Base-by-base conservation (phyloP, 2,113 vertebrate genomes). In the Zingel zingel region DNA sequence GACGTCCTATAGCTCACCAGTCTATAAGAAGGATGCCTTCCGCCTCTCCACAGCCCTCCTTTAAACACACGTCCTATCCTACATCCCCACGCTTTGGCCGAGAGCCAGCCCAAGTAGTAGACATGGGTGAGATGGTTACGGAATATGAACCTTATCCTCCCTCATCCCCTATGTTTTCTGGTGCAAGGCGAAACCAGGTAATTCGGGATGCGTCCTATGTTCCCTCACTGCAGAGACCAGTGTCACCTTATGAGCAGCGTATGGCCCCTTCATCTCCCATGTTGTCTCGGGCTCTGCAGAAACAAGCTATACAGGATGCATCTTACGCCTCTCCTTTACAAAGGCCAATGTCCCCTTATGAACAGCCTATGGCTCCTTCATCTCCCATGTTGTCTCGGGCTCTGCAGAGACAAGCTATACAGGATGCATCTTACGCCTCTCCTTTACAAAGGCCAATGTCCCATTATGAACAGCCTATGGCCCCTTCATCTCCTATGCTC, bases 1-100 rank as follows among this genome's bases (percentile, higher is more conserved):
- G 94, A 27, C 95, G 93, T 16, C 93, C 95, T 0, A 91, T 94
- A 71, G 91, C 79, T 25, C 91, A 84, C 47, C 94, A 93, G 48
- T 94, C 95, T 16, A 45, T 92, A 36, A 89, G 93, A 71, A 90
- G 93, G 47, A 92, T 91, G 86, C 79, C 86, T 50, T 85, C 82
- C 1, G 64, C 79, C 51, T 95, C 94, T 65, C 94, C 94, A 66
- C 95, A 96, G 66, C 86, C 79, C 61, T 95, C 93, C 15, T 70
- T 95, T 48, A 96, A 95, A 87, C 84, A 92, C 45, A 93, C 90
- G 80, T 62, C 81, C 12, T 87, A 76, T 51, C 82, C 85, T 39
- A 48, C 64, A 25, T 96, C 94, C 39, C 93, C 93, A 25, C 92
- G 83, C 14, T 81, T 91, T 53, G 83, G 88, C 74, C 84, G 90